A percentile compares a stretch with the other conserved stretches of the same genome.
Conservation (phyloP, 2,888 invertebrate species). For the Drosophila buzzatii region DNA sequence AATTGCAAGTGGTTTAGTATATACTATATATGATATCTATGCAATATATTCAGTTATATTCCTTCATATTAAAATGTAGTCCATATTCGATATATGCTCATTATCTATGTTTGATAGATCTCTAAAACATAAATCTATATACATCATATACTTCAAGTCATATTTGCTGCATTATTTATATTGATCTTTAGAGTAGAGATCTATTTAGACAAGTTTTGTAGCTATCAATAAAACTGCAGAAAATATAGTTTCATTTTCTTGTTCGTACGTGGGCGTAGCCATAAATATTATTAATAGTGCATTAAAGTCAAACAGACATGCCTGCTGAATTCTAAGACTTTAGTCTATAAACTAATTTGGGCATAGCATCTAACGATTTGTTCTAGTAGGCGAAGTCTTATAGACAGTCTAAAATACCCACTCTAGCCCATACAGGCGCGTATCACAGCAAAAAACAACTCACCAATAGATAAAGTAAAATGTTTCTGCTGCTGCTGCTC, state of each 20-base stretch:
- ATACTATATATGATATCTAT: too few species aligned
- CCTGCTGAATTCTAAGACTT: not conserved
- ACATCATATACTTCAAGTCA: not conserved
- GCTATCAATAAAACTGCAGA: too few species aligned
- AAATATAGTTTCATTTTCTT: not conserved
- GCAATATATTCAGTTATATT: too few species aligned
- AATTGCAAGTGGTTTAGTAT: too few species aligned
- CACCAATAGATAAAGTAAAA: conserved; percentile 63
- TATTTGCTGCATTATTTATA: not conserved
- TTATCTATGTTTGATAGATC: too few species aligned
- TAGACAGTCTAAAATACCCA: not conserved
- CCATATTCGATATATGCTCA: too few species aligned
- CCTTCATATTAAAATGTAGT: too few species aligned
- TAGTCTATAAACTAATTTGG: not conserved
- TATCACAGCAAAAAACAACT: conserved; percentile 42
- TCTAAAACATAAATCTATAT: too few species aligned
- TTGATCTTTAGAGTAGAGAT: not conserved
- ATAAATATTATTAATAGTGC: not conserved
- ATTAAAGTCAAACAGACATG: not conserved
- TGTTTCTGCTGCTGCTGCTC: conserved; percentile 27
- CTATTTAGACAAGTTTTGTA: not conserved
- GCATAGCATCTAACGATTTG: not conserved
- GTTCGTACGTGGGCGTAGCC: not conserved
- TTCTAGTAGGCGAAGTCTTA: not conserved
- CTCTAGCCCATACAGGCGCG: too few species aligned